Percentiles rank a stretch among this genome's conserved stretches.
Evolutionary conservation across 2,113 vertebrate species (phyloP).

Genomic region (Calyptommatus sinebrachiatus): DNA sequence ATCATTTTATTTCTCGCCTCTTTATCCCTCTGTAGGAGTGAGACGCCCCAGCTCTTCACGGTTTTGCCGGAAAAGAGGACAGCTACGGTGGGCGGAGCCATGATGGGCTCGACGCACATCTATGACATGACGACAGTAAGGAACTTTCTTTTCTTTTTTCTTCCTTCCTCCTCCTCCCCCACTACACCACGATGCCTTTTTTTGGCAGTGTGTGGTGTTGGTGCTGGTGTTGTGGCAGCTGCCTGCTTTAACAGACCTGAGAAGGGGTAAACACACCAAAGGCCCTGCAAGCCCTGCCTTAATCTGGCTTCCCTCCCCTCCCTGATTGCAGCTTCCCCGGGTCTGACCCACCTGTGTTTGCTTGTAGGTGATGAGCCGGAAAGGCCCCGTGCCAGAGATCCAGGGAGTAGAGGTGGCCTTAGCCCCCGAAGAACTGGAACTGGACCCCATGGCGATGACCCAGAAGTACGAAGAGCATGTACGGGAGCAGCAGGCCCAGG

Average conservation of each 20-base stretch:
- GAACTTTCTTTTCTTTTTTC: neutral
- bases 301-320: neutral
- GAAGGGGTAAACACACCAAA: too few species aligned
- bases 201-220: too few species aligned
- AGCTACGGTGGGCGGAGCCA: slow-evolving; percentile 82
- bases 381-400: slow-evolving; percentile 76
- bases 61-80: slow-evolving; percentile 88
- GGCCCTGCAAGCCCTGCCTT: neutral
- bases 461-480: slow-evolving; percentile 93
- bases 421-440: slow-evolving; percentile 89
- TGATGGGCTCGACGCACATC: slow-evolving; percentile 95
- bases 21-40: slow-evolving; percentile 71
- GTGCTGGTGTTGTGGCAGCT: too few species aligned
- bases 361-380: slow-evolving; percentile 74
- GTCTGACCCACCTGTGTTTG: too few species aligned
- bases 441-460: slow-evolving; percentile 92
- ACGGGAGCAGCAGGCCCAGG: slow-evolving; percentile 89
- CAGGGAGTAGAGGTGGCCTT: slow-evolving; percentile 88
- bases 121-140: slow-evolving; percentile 81
- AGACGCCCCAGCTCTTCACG: slow-evolving; percentile 89
- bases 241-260: too few species aligned
- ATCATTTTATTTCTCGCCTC: neutral
- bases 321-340: too few species aligned
- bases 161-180: too few species aligned
- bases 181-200: too few species aligned